Evolutionary conservation across 2,797 vertebrate species (phyloP).

Genomic region (Etheostoma perlongum): DNA sequence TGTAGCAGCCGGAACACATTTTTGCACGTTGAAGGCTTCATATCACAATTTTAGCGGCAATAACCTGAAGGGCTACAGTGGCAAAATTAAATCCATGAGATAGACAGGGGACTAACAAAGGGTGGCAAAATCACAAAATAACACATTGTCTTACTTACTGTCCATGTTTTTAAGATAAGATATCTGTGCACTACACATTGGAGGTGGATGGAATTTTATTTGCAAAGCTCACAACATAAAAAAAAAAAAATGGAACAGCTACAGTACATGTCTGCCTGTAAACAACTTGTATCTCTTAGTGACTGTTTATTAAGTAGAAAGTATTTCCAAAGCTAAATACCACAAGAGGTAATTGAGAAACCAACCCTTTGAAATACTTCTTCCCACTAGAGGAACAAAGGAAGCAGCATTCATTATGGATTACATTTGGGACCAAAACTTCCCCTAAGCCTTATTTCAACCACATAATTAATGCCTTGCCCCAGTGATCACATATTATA

Average conservation of each 20-base stretch:
- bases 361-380: background rate
- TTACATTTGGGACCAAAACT: background rate
- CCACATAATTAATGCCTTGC: background rate
- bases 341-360: background rate
- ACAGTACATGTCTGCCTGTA: background rate
- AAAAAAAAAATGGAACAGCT: background rate
- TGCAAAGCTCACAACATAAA: background rate
- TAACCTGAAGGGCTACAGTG: background rate
- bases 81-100: background rate
- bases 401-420: background rate
- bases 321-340: background rate
- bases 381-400: background rate
- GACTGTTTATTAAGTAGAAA: background rate
- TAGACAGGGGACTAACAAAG: background rate
- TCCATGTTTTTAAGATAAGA: background rate
- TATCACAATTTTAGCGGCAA: background rate
- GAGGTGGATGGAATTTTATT: background rate
- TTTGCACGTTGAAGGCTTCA: background rate
- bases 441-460: background rate
- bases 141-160: background rate
- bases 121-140: background rate
- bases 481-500: background rate
- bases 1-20: conserved; percentile 1
- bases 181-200: background rate
- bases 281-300: no score